Percentiles rank a stretch among this genome's conserved stretches.
Conservation (phyloP, 2,888 invertebrate genomes). For the Phania funesta region DNA sequence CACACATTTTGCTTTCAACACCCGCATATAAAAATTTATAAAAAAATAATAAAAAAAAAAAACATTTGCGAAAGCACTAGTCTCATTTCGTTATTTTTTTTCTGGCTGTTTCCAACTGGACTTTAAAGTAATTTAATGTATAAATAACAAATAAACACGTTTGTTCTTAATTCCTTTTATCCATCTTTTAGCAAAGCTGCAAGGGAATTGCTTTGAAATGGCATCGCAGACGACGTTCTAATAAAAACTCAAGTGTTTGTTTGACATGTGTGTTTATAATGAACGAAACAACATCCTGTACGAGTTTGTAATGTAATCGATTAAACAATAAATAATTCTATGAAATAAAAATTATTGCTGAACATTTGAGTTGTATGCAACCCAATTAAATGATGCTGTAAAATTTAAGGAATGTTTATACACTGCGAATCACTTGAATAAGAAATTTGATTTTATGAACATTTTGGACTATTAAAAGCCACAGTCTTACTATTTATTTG, state of each 20-base stretch:
- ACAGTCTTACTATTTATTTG: no score
- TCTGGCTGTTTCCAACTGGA: slow-evolving; percentile 22
- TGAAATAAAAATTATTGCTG: background rate
- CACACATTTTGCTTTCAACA: slow-evolving; percentile 35
- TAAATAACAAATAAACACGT: slow-evolving; percentile 42
- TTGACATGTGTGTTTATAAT: slow-evolving; percentile 37
- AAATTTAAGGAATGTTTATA: no score
- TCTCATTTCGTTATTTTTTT: background rate
- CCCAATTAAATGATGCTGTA: no score
- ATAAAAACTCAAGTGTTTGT: slow-evolving; percentile 14
- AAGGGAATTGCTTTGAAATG: slow-evolving; percentile 6
- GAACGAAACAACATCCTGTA: slow-evolving; percentile 38
- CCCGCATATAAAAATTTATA: slow-evolving; percentile 3
- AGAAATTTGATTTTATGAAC: no score
- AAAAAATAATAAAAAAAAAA: slow-evolving; percentile 7
- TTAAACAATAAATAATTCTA: slow-evolving; percentile 7
- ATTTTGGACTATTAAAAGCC: no score
- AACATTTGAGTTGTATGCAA: background rate
- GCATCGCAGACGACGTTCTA: background rate
- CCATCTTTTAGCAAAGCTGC: slow-evolving; percentile 25
- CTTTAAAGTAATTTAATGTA: slow-evolving; percentile 28
- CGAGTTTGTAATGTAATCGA: slow-evolving; percentile 18
- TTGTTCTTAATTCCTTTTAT: background rate
- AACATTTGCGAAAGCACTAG: background rate
- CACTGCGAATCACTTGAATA: no score